Percentiles rank a stretch among this genome's conserved stretches.
Conservation (phyloP, 2,113 vertebrate species). For the Salvelinus namaycush region DNA sequence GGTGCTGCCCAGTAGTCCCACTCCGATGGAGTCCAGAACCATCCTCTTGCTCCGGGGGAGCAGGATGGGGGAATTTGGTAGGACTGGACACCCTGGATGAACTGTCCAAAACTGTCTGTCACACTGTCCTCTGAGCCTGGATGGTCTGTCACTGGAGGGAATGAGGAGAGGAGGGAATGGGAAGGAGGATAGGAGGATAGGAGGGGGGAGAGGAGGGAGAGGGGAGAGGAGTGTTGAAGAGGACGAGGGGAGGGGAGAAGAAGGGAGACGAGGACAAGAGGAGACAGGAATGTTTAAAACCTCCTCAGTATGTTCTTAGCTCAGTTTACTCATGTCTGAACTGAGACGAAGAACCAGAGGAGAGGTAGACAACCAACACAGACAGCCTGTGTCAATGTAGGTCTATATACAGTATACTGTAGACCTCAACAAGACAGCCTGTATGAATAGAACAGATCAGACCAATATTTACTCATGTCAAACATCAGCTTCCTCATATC, state of each 20-base stretch:
- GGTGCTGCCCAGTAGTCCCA: constrained; percentile 84
- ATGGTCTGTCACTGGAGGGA: constrained; percentile 64
- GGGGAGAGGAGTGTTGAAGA: background rate
- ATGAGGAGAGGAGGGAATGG: constrained; percentile 43
- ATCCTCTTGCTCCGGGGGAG: constrained; percentile 85
- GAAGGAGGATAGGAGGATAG: background rate
- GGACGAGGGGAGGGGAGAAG: background rate
- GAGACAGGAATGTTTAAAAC: background rate
- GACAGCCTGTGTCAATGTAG: too few species aligned
- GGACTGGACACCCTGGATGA: constrained; percentile 74
- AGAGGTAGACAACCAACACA: too few species aligned
- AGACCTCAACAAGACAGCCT: background rate
- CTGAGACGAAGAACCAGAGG: background rate
- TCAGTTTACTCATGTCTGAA: background rate
- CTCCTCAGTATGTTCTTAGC: background rate
- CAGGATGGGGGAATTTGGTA: constrained; percentile 73
- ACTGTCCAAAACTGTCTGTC: constrained; percentile 82
- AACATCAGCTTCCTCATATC: too few species aligned
- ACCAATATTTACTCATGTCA: background rate
- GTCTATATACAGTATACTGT: too few species aligned
- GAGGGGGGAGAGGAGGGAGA: background rate
- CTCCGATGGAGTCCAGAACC: constrained; percentile 87
- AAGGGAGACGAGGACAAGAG: background rate
- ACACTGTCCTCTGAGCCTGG: constrained; percentile 73
- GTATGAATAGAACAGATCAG: background rate